Evolutionary conservation across 2,113 vertebrate species (phyloP), one percentile per base, ranked within the genome.

Genomic region (Nanger granti): DNA sequence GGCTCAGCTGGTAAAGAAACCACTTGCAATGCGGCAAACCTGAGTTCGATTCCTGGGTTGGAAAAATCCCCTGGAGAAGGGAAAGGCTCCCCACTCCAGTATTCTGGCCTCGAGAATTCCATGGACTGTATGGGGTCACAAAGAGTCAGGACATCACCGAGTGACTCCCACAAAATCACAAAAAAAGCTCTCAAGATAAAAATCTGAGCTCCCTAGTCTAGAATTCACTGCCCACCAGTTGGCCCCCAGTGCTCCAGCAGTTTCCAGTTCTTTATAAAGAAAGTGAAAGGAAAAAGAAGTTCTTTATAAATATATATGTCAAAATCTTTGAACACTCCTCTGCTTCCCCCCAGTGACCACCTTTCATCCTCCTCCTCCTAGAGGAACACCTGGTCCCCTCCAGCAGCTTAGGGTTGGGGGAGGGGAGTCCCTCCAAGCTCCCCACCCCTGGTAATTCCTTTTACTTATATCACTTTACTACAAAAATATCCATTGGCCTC

Each of bases 191-290:
- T 54, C 34, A 44, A 87, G 83, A 54, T 47, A 91, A 59, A 80
- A 91, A 95, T 64, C 37, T 59, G 47, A 66, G 93, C 22, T 93
- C 62, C 64, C 79, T 26, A 24, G 24, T 29, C 83, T 76, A 54
- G 15, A 86, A 92, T 73, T 94, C 79, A 92, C 0, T 83, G 80
- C 64, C 92, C 86, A 94, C 41, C 59, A 92, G 66, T 11, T 22
- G 79, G 59, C 8, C 41, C 41, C 49, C 49, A 60, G 37, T 29
- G 57, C 26, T 60, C 37, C 85, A 20, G 8, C 20, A 87, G 41
- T 83, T 83, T 57, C 29, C 24, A 49, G 44, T 49, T 62, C 44
- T 76, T 57, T 24, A 62, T 18, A 84, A 82, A 85, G 15, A 66
- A 66, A 73, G 20, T 41, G 5, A 73, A 73, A 73, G 69, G 69